phyloP scores from a whole-genome alignment of 2,888 invertebrate species.

The Saturnia japonica region DNA sequence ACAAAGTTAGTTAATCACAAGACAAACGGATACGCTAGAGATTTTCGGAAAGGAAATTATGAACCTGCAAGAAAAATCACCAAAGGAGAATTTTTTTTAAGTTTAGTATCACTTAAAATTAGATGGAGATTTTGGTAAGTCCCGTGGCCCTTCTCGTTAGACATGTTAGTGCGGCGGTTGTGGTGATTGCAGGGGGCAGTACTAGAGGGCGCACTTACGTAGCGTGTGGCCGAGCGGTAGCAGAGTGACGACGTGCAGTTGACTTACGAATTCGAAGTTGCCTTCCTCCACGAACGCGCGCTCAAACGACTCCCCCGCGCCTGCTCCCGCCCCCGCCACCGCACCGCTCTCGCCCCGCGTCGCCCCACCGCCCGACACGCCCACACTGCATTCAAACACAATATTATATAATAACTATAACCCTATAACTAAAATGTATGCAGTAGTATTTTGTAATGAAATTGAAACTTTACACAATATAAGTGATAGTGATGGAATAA shows the following conservation, averaged over 20 bases:
- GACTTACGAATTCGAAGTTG: conserved; percentile 80
- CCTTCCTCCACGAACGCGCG: conserved; percentile 70
- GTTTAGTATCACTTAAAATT: background rate
- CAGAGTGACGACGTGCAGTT: conserved; percentile 74
- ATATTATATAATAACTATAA: too few relatives aligned
- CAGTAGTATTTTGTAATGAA: too few relatives aligned
- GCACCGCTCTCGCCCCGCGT: conserved; percentile 34
- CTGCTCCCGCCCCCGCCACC: conserved; percentile 27
- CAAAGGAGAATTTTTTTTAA: background rate
- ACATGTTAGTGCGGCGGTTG: background rate
- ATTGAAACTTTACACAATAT: too few relatives aligned
- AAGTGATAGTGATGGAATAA: too few relatives aligned
- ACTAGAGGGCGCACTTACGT: conserved; percentile 32
- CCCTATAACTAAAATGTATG: too few relatives aligned
- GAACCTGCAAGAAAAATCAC: too few relatives aligned
- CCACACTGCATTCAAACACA: background rate
- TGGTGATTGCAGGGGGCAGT: conserved; percentile 16
- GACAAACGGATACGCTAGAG: background rate
- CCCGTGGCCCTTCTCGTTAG: background rate
- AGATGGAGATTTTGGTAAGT: too few relatives aligned
- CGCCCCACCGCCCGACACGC: background rate
- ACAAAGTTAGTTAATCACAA: background rate
- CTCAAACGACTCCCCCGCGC: conserved; percentile 45
- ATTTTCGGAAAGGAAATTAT: background rate
- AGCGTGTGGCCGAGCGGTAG: conserved; percentile 49